A percentile compares a stretch with the other conserved stretches of the same genome.
Evolutionary conservation across 1,140 invertebrate genomes (phyloP).

Genomic region (Popillia japonica): DNA sequence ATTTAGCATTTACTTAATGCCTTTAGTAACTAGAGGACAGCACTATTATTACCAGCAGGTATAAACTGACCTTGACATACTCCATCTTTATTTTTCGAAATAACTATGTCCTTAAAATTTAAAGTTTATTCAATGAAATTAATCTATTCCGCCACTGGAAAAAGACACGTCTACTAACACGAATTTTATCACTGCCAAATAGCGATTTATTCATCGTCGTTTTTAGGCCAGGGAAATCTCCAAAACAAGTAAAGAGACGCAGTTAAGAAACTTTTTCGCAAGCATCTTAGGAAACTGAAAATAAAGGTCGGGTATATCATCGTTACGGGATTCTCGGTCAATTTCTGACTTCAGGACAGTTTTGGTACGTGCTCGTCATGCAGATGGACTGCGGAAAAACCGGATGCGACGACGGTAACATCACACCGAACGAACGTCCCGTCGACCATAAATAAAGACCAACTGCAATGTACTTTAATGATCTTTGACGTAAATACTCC

Average conservation of each 20-base stretch:
- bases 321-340: conserved; percentile 11
- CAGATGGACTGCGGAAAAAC: background rate
- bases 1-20: too few species aligned
- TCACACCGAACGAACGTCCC: background rate
- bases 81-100: too few species aligned
- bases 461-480: conserved; percentile 28
- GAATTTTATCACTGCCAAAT: too few species aligned
- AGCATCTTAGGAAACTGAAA: background rate
- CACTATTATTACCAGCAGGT: too few species aligned
- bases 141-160: too few species aligned
- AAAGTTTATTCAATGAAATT: too few species aligned
- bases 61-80: too few species aligned
- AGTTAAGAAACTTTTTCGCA: background rate
- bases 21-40: too few species aligned
- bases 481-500: conserved; percentile 28
- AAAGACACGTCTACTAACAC: too few species aligned
- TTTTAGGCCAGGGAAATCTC: too few species aligned
- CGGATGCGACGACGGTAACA: background rate
- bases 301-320: background rate
- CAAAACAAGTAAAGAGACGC: background rate
- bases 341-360: conserved; percentile 2
- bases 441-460: conserved; percentile 21
- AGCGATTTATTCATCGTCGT: too few species aligned
- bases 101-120: too few species aligned
- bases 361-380: background rate